Evolutionary conservation across 2,113 vertebrate genomes (phyloP).

Genomic region (Numida meleagris): DNA sequence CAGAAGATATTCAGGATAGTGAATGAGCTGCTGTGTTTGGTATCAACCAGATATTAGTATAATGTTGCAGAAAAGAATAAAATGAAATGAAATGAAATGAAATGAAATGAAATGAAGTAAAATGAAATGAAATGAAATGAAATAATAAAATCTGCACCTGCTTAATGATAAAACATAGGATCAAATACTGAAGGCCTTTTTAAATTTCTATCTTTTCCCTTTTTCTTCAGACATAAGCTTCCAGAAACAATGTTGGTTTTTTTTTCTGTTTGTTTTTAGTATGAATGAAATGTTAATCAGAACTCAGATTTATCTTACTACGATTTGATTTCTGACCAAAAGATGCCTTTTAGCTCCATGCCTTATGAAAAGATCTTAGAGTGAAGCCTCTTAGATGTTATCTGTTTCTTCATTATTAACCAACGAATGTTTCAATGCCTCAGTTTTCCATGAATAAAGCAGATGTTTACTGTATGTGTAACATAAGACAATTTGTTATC

Average conservation of each 20-base stretch:
- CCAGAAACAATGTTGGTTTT: neutral
- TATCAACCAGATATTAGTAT: neutral
- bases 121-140: too few species aligned
- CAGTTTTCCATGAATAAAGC: neutral
- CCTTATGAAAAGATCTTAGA: neutral
- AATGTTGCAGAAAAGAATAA: neutral
- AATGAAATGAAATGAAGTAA: neutral
- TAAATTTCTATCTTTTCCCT: neutral
- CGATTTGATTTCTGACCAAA: neutral
- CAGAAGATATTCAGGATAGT: conserved; percentile 48
- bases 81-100: neutral
- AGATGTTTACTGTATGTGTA: neutral
- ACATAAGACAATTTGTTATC: neutral
- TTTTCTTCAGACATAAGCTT: neutral
- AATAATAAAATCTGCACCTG: neutral
- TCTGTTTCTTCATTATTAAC: neutral
- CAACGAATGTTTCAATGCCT: neutral
- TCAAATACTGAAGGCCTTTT: neutral
- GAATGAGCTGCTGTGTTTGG: conserved; percentile 40
- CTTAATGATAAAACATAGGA: neutral
- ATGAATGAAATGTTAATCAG: neutral
- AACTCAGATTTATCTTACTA: neutral
- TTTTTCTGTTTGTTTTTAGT: neutral
- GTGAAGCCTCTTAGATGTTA: neutral
- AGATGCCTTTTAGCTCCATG: neutral